Conservation (phyloP, 2,113 vertebrate species). For the Scalopus aquaticus region DNA sequence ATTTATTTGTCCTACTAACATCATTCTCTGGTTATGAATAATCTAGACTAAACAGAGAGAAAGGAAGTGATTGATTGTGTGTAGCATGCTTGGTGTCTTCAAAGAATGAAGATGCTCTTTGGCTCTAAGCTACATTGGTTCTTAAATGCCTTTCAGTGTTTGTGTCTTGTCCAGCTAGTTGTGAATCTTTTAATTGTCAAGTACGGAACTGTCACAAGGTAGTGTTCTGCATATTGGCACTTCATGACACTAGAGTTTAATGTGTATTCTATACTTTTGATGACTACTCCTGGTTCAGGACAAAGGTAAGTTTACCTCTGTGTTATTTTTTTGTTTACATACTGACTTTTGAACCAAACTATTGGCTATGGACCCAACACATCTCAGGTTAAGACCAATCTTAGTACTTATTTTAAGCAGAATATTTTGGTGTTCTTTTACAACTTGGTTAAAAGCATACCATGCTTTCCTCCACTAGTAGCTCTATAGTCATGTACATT, state of each 20-base stretch:
- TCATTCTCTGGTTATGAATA: background rate
- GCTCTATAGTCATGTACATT: slow-evolving; percentile 19
- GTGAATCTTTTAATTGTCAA: background rate
- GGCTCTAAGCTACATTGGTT: background rate
- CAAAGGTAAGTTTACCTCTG: background rate
- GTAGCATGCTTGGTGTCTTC: background rate
- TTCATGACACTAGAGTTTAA: background rate
- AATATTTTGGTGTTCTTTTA: slow-evolving; percentile 58
- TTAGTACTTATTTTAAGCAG: slow-evolving; percentile 21
- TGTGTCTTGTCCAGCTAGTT: background rate
- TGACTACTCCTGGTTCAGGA: background rate
- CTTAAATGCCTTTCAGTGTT: background rate
- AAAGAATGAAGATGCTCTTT: background rate
- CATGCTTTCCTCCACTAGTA: background rate
- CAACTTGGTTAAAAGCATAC: slow-evolving; percentile 46
- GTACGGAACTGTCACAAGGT: background rate
- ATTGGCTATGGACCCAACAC: background rate
- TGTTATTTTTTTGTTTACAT: background rate
- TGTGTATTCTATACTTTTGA: background rate
- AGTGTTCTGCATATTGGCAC: background rate
- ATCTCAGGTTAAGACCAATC: slow-evolving; percentile 39
- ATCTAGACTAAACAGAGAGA: background rate
- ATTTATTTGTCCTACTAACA: background rate
- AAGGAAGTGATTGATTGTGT: background rate
- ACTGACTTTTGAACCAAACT: background rate